Base-by-base conservation (phyloP, 2,888 invertebrate genomes). In the Cyrtodaria siliqua region DNA sequence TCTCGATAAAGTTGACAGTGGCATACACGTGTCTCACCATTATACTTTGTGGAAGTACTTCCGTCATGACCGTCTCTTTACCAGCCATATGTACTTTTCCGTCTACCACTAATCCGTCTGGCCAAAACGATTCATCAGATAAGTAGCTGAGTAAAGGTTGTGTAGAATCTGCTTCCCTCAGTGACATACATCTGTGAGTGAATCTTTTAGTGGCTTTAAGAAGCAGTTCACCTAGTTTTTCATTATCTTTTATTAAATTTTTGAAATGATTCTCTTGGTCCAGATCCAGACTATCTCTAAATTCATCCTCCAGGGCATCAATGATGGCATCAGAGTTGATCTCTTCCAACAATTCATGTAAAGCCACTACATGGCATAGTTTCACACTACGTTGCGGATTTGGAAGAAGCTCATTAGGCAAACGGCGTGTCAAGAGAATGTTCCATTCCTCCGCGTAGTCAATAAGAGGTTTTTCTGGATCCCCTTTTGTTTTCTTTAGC, bases 341-440 rank as follows among this genome's bases (percentile, higher is more conserved):
- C 61, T 83, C 82, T 52, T 83, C 82, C 6, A 87, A 64, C 8
- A 79, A 23, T 26, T 75, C 72, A 53, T 84, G 76, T 42, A 84
- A 52, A 2, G 59, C 61, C 16, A 86, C 66, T 24, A 84, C 47
- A 67, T 86, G 84, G 24, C 84, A 72, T 1, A 86, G 57, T 56
- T 74, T 80, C 2, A 86, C 33, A n/a, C 52, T 47, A 44, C 68
- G 55, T 20, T 71, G 61, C 27, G 80, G 83, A 20, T 70, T 72
- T 18, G 86, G 84, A 38, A 86, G 50, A 16, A 80, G 63, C 1
- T 74, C 42, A 24, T 44, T 62, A 16, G 77, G 76, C 44, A 79
- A 60, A 12, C 44, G 44, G 9, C 57, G 38, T 23, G 76, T 71
- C 16, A 79, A 40, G 2, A 76, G 24, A 16, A 62, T 53, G 26